Percentiles rank a stretch among this genome's conserved stretches.
phyloP scores from a whole-genome alignment of 2,888 invertebrate species.

The Platycheirus albimanus region DNA sequence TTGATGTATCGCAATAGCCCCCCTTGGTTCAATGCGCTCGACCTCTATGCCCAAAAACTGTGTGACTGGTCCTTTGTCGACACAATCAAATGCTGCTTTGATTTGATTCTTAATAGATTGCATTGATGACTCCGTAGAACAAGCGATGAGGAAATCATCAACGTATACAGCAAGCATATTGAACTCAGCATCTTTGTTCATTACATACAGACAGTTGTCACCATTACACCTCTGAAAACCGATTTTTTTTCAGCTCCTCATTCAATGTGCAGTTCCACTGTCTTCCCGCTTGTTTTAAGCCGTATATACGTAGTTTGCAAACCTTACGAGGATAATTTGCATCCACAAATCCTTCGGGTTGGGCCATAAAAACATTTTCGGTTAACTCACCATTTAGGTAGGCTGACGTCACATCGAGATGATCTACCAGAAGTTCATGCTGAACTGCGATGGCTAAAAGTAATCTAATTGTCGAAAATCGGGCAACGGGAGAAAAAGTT shows the following conservation, averaged over 20 bases:
- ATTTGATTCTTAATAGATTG: background rate
- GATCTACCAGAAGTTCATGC: constrained; percentile 16
- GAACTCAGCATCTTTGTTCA: constrained; percentile 1
- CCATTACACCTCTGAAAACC: constrained; percentile 29
- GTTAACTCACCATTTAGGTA: constrained; percentile 8
- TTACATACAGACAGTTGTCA: constrained; percentile 29
- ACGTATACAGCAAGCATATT: background rate
- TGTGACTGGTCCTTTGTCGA: background rate
- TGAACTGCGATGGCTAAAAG: constrained; percentile 8
- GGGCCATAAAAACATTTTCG: constrained; percentile 15
- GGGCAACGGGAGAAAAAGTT: too few relatives aligned
- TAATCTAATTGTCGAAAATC: constrained; percentile 8
- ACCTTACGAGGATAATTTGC: background rate
- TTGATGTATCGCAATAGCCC: background rate
- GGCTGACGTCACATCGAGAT: constrained; percentile 20
- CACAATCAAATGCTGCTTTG: background rate
- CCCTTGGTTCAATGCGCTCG: background rate
- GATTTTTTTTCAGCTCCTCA: constrained; percentile 10
- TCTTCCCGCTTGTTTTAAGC: constrained; percentile 2
- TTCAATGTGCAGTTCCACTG: constrained; percentile 20
- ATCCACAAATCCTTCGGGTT: constrained; percentile 16
- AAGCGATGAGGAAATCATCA: background rate
- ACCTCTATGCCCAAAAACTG: constrained; percentile 35
- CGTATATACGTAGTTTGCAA: constrained; percentile 10
- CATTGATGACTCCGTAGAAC: background rate